Conservation (phyloP, 2,888 invertebrate genomes). For the Gymnosoma rotundatum region DNA sequence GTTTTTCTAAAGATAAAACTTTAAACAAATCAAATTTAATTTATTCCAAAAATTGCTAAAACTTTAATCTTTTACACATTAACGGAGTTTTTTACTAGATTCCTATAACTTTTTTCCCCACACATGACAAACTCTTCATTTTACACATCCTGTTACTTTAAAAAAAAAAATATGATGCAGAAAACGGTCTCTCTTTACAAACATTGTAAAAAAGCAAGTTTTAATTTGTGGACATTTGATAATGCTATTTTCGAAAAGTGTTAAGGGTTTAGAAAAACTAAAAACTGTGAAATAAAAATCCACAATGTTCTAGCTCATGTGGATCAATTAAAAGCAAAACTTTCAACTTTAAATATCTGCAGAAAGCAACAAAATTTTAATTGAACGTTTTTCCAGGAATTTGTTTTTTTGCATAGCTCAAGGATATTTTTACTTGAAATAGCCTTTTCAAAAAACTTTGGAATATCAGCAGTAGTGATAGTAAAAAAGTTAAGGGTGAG, state of each 20-base stretch:
- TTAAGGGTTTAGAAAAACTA: conserved; percentile 49
- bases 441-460: background rate
- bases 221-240: conserved; percentile 64
- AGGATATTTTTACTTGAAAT: conserved; percentile 42
- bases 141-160: conserved; percentile 6
- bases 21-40: conserved; percentile 44
- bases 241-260: conserved; percentile 56
- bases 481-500: conserved; percentile 63
- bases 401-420: conserved; percentile 37
- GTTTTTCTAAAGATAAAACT: conserved; percentile 21
- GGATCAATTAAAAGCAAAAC: conserved; percentile 59
- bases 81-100: conserved; percentile 18
- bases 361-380: conserved; percentile 11
- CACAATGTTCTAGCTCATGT: conserved; percentile 14
- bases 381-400: background rate
- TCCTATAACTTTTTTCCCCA: conserved; percentile 18
- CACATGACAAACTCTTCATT: conserved; percentile 19
- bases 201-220: conserved; percentile 25
- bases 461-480: background rate
- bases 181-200: background rate
- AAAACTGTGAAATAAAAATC: background rate
- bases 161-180: conserved; percentile 17
- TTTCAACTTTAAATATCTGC: conserved; percentile 31
- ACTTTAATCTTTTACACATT: conserved; percentile 65
- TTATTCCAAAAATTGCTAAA: conserved; percentile 19